Evolutionary conservation across 1,140 invertebrate species (phyloP), one percentile per base, ranked within the genome.

Genomic region (Euura saliciscinereae): DNA sequence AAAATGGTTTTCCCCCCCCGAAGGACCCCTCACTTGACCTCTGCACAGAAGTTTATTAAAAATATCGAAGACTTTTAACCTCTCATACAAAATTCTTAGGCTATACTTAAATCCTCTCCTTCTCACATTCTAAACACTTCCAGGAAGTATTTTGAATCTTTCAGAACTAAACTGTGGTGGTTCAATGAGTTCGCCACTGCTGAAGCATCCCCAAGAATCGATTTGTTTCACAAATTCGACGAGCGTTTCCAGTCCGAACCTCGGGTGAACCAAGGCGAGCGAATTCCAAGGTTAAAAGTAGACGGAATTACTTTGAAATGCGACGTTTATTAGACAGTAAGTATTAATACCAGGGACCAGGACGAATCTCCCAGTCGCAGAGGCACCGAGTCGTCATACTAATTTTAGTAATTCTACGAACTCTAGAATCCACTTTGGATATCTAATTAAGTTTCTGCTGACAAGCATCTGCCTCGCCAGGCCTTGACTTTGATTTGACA

Each of bases 321-420:
- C 82, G 86, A 87, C 86, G 81, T 86, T 87, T 87, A 87, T 87
- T 86, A 87, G 86, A 86, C 85, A 83, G 86, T 85, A 87, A 86
- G 85, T 85, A 86, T 84, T 86, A 87, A 87, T 86, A 85, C 79
- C 80, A 78, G 28, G 51, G 51, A 11, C 51, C 8, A 59, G 13
- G 51, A 59, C 51, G 51, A 59, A 8, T n/a, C 51, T 59, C 51
- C 8, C 13, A 79, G 44, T 44, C 44, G 44, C 8, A 66, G 43
- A 51, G 78, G 77, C 78, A 28, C 28, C 28, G 28, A 84, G 77
- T 81, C 80, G 82, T 84, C 83, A 85, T 85, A 86, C 84, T 86
- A 86, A 87, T 86, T 87, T 84, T 85, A 84, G 84, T 59, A 59
- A 59, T 59, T 11, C 51, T 8, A 11, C 8, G 85, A 86, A 86